Conservation (phyloP, 92 coral and sea anemone genomes). For the Phenganax stokvisi region DNA sequence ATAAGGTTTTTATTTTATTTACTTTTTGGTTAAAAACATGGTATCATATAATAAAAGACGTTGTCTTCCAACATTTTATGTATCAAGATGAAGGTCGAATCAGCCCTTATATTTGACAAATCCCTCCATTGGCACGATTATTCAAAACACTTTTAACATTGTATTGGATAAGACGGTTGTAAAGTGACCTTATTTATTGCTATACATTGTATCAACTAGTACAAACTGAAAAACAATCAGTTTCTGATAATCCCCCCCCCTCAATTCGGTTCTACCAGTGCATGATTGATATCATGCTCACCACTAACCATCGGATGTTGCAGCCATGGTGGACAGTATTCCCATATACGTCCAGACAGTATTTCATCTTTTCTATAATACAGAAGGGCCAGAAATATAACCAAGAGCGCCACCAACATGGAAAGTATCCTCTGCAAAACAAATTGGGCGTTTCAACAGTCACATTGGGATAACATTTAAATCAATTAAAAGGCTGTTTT, state of each 20-base stretch:
- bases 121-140: not conserved
- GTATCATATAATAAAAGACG: no score
- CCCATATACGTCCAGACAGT: not conserved
- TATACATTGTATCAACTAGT: no score
- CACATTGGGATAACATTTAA: not conserved
- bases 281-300: no score
- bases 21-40: no score
- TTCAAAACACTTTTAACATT: not conserved
- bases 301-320: not conserved
- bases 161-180: not conserved
- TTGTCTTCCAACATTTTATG: no score
- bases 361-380: conserved; percentile 9
- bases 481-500: no score
- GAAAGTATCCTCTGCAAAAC: not conserved
- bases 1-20: no score
- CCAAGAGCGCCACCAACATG: not conserved
- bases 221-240: no score
- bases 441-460: not conserved
- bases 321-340: conserved; percentile 12
- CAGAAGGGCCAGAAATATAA: not conserved
- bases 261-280: no score
- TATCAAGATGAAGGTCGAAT: no score
- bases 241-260: no score
- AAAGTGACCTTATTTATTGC: not conserved
- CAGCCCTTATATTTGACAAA: no score